Conservation (phyloP, 2,113 vertebrate genomes). For the Erythrocercus mccallii region DNA sequence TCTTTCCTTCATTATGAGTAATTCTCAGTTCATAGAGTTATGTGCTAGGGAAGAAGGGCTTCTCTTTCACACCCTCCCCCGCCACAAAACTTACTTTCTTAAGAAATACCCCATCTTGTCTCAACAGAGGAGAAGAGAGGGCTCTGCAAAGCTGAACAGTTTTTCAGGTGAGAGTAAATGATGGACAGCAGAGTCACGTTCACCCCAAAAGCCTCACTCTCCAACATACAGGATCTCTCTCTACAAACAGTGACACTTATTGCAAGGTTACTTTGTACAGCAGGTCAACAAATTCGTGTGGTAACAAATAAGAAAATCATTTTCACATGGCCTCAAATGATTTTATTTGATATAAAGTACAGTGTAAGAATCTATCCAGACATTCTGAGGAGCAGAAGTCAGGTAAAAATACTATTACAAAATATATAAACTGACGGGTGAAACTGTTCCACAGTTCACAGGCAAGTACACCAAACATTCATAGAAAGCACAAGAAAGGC, state of each 20-base stretch:
- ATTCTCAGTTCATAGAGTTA: not conserved
- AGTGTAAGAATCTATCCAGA: not conserved
- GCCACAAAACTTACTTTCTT: not conserved
- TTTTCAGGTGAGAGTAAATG: not conserved
- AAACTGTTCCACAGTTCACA: slow-evolving; percentile 17
- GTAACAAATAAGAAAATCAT: slow-evolving; percentile 20
- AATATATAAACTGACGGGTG: not conserved
- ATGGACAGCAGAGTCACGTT: accelerated
- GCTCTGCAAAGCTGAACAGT: not conserved
- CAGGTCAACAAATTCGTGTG: not conserved
- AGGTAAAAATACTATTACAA: slow-evolving; percentile 47
- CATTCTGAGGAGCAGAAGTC: not conserved
- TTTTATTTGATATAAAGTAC: slow-evolving; percentile 7
- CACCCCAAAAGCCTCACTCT: not conserved
- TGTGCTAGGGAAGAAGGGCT: not conserved
- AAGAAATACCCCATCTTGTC: not conserved
- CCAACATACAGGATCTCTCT: not conserved
- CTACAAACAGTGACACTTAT: slow-evolving; percentile 46
- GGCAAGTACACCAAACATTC: not conserved
- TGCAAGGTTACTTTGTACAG: slow-evolving; percentile 34
- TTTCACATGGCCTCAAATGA: not conserved
- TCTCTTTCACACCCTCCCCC: not conserved
- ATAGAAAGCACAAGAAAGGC: slow-evolving; percentile 17
- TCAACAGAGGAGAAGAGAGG: not conserved
- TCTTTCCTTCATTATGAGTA: not conserved